Conservation (phyloP, 2,888 invertebrate species). For the Imbricaverruca yamaguchii region DNA sequence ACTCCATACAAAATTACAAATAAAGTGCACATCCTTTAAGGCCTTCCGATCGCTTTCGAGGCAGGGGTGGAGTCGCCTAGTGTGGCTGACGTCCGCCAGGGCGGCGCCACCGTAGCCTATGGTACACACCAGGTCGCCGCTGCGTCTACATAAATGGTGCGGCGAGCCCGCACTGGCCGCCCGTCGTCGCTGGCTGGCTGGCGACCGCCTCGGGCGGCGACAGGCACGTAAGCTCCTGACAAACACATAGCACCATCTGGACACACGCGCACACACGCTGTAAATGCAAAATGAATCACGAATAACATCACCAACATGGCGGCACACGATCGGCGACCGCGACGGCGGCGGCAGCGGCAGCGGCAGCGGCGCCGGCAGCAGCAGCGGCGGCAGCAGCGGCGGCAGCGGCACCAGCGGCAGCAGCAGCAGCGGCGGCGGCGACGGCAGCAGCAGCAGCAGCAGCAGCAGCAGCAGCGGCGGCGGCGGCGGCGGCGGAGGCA, state of each 20-base stretch:
- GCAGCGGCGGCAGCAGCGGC: too few species aligned
- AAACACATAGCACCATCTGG: neutral
- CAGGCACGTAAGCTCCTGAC: constrained; percentile 16
- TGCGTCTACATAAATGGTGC: neutral
- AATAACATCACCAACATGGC: neutral
- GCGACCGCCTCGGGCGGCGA: neutral
- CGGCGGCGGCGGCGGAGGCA: too few species aligned
- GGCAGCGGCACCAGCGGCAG: too few species aligned
- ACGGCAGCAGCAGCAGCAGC: too few species aligned
- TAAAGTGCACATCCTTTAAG: constrained; percentile 15
- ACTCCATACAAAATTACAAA: constrained; percentile 21
- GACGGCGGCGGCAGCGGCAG: too few species aligned
- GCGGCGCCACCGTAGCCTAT: constrained; percentile 2
- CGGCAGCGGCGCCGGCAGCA: too few species aligned
- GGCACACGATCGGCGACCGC: too few species aligned
- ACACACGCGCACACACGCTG: neutral
- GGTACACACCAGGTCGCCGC: neutral
- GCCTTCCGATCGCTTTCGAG: neutral
- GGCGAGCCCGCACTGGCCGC: neutral
- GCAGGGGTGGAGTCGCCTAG: neutral
- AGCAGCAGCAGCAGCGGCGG: too few species aligned
- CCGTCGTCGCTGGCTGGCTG: neutral
- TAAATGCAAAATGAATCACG: constrained; percentile 21
- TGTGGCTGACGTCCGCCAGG: neutral
- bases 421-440: too few species aligned